These are phyloP conservation scores for Petrolisthes cinctipes DNA, from an alignment of 2,888 invertebrate genomes.

Conservation along the genomic window DNA sequence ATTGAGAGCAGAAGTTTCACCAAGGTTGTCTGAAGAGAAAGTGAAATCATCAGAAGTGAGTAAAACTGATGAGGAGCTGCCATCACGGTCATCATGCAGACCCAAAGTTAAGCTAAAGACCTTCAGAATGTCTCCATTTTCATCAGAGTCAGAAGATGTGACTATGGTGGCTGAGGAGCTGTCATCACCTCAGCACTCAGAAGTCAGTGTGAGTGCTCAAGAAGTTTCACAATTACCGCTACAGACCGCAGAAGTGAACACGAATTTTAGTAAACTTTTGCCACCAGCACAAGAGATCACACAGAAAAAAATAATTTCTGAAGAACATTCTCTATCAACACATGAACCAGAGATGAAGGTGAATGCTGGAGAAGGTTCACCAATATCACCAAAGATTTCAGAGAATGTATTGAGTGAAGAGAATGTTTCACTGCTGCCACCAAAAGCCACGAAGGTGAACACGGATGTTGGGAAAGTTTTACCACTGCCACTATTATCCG, in stretches of 20 bases:
- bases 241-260: background rate
- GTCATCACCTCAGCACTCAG: background rate
- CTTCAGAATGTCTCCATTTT: background rate
- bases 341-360: conserved; percentile 8
- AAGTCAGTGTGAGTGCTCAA: background rate
- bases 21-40: background rate
- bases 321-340: background rate
- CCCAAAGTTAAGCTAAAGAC: background rate
- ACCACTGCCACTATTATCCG: background rate
- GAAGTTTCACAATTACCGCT: background rate
- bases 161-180: background rate
- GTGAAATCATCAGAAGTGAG: background rate
- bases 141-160: background rate
- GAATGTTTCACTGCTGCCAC: background rate
- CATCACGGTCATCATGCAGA: background rate
- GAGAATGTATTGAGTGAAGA: background rate
- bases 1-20: background rate
- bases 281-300: background rate
- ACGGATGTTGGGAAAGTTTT: background rate
- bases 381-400: conserved; percentile 5
- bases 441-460: background rate
- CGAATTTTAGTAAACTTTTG: background rate
- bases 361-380: background rate
- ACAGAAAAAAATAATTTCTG: background rate
- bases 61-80: background rate